phyloP scores from a whole-genome alignment of 2,797 vertebrate species.

The Eulemur coronatus region DNA sequence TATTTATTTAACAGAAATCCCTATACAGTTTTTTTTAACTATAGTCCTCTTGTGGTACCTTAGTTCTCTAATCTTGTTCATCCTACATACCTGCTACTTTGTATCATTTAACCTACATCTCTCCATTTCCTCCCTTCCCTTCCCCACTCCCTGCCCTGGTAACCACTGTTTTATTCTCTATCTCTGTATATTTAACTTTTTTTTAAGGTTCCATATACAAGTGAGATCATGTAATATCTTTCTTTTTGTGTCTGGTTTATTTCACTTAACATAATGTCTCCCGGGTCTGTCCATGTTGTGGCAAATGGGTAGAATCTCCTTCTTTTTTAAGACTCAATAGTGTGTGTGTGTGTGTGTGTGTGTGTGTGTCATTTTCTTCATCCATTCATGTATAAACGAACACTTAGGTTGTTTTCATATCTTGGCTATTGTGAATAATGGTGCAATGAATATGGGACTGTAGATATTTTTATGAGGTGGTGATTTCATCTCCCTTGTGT shows the following conservation, averaged over 20 bases:
- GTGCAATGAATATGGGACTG: background rate
- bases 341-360: background rate
- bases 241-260: background rate
- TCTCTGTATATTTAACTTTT: background rate
- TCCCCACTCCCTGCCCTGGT: too few species aligned
- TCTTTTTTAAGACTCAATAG: background rate
- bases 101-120: background rate
- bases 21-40: background rate
- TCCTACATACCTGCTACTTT: background rate
- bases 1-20: background rate
- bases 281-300: background rate
- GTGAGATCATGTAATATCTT: background rate
- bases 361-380: background rate
- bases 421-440: background rate
- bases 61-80: background rate
- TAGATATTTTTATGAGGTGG: background rate
- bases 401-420: background rate
- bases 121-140: background rate
- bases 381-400: background rate
- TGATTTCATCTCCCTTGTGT: background rate
- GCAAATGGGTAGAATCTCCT: background rate
- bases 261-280: background rate
- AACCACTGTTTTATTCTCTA: background rate
- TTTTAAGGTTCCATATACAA: background rate
- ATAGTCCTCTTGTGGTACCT: background rate